Base-by-base conservation (phyloP, 92 coral and sea anemone genomes). In the Ricordea florida region DNA sequence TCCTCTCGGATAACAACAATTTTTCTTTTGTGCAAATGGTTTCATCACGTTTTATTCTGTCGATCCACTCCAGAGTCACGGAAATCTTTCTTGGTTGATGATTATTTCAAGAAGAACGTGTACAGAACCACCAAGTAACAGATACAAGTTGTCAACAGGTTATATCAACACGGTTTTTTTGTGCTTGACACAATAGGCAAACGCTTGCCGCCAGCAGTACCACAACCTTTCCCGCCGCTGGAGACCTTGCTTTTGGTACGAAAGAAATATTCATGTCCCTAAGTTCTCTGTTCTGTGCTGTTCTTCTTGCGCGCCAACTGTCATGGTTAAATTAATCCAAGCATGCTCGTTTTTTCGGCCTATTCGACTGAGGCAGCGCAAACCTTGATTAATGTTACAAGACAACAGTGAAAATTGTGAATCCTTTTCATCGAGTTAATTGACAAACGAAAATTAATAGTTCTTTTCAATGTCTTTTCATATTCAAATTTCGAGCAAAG, bases 401-500 rank as follows among this genome's bases (percentile, higher is more conserved):
- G 16, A 84, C 89, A 84, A 84, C 57, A 44, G 78, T 36, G 66
- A 51, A 52, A 69, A 68, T 69, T 56, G 65, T 57, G 60, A 41
- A 34, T 50, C 64, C 51, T 65, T 61, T 71, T 78, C 80, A 47
- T 60, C 48, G 56, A 41, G 65, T 77, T 68, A 84, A 77, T 84
- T 84, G 89, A 80, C 73, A 84, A 84, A 77, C 82, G 89, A 66
- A 59, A 69, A 61, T 46, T 57, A 68, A 77, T 58, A 77, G 75
- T 84, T 58, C 46, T 24, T 48, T 27, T 69, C 74, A 72, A 77
- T 38, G 62, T 72, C 78, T 79, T 57, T 84, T 84, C 85, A 84
- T 84, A 84, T 84, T 84, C 63, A 77, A 84, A 84, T 84, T 61
- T n/a, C 57, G 26, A 69, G 51, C 59, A 57, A 53, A 76, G 76